These are phyloP conservation scores for Alosa alosa DNA, from an alignment of 2,113 vertebrate genomes.

Conservation along the genomic window DNA sequence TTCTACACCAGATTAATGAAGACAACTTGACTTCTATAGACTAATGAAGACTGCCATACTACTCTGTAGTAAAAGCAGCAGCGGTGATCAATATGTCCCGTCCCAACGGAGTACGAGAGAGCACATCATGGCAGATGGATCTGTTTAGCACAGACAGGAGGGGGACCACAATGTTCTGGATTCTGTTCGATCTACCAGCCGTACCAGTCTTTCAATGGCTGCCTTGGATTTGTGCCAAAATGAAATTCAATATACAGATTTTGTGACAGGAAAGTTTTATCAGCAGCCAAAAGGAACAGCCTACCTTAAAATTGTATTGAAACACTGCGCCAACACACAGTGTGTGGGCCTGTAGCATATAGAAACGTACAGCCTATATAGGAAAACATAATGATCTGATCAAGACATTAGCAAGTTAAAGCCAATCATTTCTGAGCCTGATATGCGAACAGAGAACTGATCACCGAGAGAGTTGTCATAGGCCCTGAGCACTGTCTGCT, in stretches of 20 bases:
- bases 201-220: not conserved
- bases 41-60: too few relatives aligned
- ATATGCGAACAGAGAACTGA: too few relatives aligned
- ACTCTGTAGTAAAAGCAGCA: too few relatives aligned
- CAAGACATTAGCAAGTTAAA: too few relatives aligned
- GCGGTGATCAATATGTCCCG: not conserved
- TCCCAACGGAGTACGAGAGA: not conserved
- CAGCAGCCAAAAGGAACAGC: not conserved
- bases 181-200: not conserved
- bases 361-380: too few relatives aligned
- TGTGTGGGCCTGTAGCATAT: not conserved
- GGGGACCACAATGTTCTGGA: not conserved
- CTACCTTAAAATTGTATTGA: too few relatives aligned
- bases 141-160: not conserved
- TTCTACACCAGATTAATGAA: too few relatives aligned
- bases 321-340: not conserved
- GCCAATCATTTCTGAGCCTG: too few relatives aligned
- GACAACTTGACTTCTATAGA: too few relatives aligned
- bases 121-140: not conserved
- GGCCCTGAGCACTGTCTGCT: too few relatives aligned
- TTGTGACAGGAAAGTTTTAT: not conserved
- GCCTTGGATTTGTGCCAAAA: not conserved
- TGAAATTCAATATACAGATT: conserved; percentile 11
- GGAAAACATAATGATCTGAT: too few relatives aligned
- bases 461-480: too few relatives aligned